Conservation (phyloP, 2,888 invertebrate species). For the Drosophila paracracens region DNA sequence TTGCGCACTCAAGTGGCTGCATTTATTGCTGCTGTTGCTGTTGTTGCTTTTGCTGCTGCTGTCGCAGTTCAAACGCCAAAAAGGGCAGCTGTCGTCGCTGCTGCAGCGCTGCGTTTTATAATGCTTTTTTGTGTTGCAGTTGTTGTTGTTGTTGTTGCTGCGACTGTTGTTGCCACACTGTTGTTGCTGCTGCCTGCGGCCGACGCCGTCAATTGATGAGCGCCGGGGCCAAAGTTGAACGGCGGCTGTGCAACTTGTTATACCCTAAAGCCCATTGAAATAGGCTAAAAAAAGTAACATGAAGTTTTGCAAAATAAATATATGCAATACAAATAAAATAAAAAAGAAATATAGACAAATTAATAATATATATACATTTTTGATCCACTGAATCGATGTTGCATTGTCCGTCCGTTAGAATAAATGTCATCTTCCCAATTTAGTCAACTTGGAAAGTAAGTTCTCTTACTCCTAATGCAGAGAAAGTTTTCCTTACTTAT, state of each 20-base stretch:
- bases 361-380: neutral
- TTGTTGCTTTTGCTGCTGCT: constrained; percentile 44
- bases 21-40: constrained; percentile 45
- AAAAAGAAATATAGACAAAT: neutral
- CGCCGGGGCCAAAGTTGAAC: constrained; percentile 47
- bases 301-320: neutral
- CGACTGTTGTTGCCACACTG: constrained; percentile 30
- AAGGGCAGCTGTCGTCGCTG: constrained; percentile 42
- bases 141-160: constrained; percentile 19
- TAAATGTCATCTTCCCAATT: neutral
- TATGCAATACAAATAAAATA: too few species aligned
- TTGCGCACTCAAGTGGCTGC: constrained; percentile 72
- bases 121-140: constrained; percentile 30
- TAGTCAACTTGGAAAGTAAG: neutral
- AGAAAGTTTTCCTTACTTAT: neutral
- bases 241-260: constrained; percentile 33
- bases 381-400: neutral
- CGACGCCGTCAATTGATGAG: constrained; percentile 53
- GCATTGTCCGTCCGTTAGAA: neutral
- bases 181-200: constrained; percentile 20
- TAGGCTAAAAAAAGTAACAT: neutral
- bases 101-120: constrained; percentile 43
- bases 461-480: neutral
- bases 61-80: constrained; percentile 60
- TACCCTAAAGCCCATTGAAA: constrained; percentile 1